phyloP scores from a whole-genome alignment of 1,140 invertebrate genomes.

The Micrasema minimum region DNA sequence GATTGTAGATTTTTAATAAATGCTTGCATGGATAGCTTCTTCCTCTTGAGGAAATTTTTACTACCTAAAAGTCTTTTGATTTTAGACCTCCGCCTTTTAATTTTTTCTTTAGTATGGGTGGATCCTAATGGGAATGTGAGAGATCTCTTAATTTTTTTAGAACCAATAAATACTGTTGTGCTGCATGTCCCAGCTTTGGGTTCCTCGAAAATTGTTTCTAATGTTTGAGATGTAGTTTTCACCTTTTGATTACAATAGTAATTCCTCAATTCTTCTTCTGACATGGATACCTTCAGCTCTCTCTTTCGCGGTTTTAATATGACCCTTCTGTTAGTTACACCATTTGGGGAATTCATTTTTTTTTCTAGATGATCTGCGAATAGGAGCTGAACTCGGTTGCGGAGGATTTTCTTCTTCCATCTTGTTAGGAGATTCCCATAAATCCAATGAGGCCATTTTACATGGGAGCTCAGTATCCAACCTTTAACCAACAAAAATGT shows the following conservation, averaged over 20 bases:
- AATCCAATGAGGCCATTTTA: constrained; percentile 51
- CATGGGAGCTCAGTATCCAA: constrained; percentile 46
- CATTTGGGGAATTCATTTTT: constrained; percentile 15
- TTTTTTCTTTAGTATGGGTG: constrained; percentile 47
- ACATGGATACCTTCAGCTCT: constrained; percentile 14
- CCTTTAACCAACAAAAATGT: constrained; percentile 31
- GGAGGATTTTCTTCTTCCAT: constrained; percentile 22
- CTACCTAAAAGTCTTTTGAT: constrained; percentile 51
- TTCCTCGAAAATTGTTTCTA: constrained; percentile 52
- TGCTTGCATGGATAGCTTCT: constrained; percentile 49
- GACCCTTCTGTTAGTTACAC: constrained; percentile 47
- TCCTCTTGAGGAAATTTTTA: constrained; percentile 49
- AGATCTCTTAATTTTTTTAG: constrained; percentile 48
- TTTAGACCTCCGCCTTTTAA: constrained; percentile 51
- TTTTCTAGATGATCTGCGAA: constrained; percentile 34
- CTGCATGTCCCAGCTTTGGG: constrained; percentile 44
- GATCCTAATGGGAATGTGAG: constrained; percentile 43
- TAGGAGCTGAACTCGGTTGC: not conserved
- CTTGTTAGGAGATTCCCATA: constrained; percentile 30
- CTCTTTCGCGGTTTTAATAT: constrained; percentile 48
- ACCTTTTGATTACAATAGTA: constrained; percentile 46
- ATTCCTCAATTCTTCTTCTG: constrained; percentile 47
- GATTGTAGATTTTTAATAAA: constrained; percentile 48
- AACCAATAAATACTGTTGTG: constrained; percentile 42
- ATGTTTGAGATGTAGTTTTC: constrained; percentile 44